These are phyloP conservation scores for Plutella xylostella DNA, from an alignment of 2,888 invertebrate species.

Conservation along the genomic window DNA sequence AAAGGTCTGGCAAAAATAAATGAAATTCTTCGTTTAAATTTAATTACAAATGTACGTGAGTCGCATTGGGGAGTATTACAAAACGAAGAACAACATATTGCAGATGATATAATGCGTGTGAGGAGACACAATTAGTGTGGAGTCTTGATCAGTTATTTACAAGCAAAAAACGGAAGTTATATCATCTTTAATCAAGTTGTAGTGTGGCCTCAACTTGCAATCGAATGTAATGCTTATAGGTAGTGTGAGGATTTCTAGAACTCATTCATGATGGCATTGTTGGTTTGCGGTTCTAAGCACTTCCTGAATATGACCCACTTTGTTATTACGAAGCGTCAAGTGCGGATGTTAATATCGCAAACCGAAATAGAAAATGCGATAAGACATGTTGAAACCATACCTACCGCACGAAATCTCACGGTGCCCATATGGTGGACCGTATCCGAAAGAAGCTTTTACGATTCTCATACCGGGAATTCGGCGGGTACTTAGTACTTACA, in stretches of 20 bases:
- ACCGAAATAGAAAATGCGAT: no score
- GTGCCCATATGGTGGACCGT: conserved; percentile 37
- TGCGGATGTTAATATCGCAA: conserved; percentile 54
- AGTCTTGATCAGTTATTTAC: conserved; percentile 20
- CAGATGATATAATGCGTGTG: conserved; percentile 22
- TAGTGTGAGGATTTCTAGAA: no score
- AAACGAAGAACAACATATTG: conserved; percentile 8
- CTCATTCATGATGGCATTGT: no score
- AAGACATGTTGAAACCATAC: no score
- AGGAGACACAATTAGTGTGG: conserved; percentile 25
- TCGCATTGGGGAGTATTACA: conserved; percentile 5
- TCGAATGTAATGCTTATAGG: no score
- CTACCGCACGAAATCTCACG: conserved; percentile 23
- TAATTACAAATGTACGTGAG: neutral
- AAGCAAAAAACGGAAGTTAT: conserved; percentile 20
- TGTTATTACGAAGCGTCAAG: conserved; percentile 28
- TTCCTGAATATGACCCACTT: conserved; percentile 55
- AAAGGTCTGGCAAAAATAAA: no score
- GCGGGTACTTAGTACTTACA: no score
- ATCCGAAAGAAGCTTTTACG: conserved; percentile 24
- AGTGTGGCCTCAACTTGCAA: no score
- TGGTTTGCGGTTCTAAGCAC: conserved; percentile 45
- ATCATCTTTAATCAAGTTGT: no score
- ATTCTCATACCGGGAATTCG: conserved; percentile 18
- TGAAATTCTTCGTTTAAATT: neutral